Base-by-base conservation (phyloP, 1,140 invertebrate genomes). In the Drosophila paulistorum region DNA sequence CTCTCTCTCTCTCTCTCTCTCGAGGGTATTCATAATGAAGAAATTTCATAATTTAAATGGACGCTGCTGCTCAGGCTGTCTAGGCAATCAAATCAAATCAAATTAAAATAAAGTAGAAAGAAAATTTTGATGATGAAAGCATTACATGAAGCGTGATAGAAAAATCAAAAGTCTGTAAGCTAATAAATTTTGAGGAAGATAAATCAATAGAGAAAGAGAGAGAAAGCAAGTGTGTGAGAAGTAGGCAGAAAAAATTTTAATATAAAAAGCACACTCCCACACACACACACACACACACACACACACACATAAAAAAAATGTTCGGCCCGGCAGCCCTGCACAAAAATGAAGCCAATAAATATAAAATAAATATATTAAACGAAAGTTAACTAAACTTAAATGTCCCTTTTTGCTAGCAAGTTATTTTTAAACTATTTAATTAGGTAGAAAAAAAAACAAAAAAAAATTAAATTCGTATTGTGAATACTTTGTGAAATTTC, bases 111-210 rank as follows among this genome's bases (percentile, higher is more conserved):
- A 7, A n/a, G 39, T 20, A 54, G 57, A 51, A 17, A 17, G 33
- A 51, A 30, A 30, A 63, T 54, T 39, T 51, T 23, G 45, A 51
- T 55, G 76, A 82, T 87, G 72, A 87, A 87, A 86, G 83, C 75
- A 70, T 51, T 48, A 57, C 66, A 57, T 45, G 71, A 75, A 85
- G 74, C 81, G 74, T 81, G 74, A 51, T 51, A 71, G 81, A 66
- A 51, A 85, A 87, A 79, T 85, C 68, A 75, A 68, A 77, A 77
- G 66, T 71, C 74, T 63, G 35, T 45, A 17, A 61, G 79, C 79
- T 83, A 83, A 83, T 89, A 87, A 87, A 83, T 86, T 86, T 79
- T 59, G 65, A 26, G 14, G 39, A 73, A 70, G 79, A 87, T 87
- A 87, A 86, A 86, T 86, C 83, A 86, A 86, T 86, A 86, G 60